Conservation (phyloP, 2,797 vertebrate species). For the Notolabrus celidotus region DNA sequence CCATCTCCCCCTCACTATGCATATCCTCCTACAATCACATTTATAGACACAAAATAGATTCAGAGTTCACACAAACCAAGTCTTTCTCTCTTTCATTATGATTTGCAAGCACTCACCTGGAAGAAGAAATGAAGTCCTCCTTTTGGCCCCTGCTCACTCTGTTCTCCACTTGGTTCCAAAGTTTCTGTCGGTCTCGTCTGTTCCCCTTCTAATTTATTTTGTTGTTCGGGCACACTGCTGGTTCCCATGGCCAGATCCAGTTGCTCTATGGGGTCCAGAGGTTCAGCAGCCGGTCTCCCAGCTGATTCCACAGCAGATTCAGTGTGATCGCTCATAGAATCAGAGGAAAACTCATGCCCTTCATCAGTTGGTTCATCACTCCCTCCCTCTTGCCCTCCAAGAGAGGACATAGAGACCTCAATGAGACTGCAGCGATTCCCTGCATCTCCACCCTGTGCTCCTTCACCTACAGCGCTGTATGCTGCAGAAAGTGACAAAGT, state of each 20-base stretch:
- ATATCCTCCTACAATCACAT: conserved; percentile 81
- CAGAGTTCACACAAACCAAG: neutral
- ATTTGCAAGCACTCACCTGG: conserved; percentile 79
- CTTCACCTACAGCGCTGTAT: conserved; percentile 52
- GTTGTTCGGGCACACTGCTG: conserved; percentile 11
- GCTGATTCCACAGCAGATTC: conserved; percentile 65
- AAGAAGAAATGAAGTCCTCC: conserved; percentile 88
- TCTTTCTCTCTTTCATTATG: neutral
- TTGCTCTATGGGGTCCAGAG: conserved; percentile 37
- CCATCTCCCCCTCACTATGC: conserved; percentile 89
- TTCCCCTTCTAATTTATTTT: conserved; percentile 25
- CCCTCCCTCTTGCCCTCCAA: conserved; percentile 70
- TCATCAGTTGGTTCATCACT: conserved; percentile 80
- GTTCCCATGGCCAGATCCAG: conserved; percentile 22
- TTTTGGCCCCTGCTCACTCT: conserved; percentile 74
- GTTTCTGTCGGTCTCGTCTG: neutral
- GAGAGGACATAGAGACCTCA: conserved; percentile 83
- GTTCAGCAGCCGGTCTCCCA: neutral
- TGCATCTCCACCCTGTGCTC: conserved; percentile 9
- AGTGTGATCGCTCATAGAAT: conserved; percentile 88
- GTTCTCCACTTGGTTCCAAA: conserved; percentile 45
- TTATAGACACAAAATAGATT: neutral
- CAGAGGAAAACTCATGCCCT: conserved; percentile 83
- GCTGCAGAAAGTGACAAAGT: conserved; percentile 76
- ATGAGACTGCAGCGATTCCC: conserved; percentile 75